Base-by-base conservation (phyloP, 2,888 invertebrate species). In the Pollenia griseotomentosa region DNA sequence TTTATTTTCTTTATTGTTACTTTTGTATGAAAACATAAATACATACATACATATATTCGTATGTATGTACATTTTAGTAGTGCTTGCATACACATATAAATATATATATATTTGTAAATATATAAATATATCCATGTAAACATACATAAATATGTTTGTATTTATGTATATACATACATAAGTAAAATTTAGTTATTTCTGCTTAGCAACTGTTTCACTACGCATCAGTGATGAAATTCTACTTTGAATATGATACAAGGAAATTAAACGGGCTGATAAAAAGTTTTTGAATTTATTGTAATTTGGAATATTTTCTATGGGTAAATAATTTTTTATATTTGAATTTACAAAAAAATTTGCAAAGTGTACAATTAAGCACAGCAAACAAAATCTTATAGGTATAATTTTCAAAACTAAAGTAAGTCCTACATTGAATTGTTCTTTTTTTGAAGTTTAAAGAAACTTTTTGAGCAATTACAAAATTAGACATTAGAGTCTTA, bases 171-270 rank as follows among this genome's bases (percentile, higher is more conserved):
- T 11, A 48, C 12, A n/a, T 10, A 57, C 12, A 14, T 57, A 55
- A 16, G 16, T 68, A 51, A 23, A 33, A 33, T 16, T 11, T 42
- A 40, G 7, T 19, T 59, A 23, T 59, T 73, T 59, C 33, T 10
- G 44, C 59, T 59, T 73, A 48, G 73, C 73, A 73, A 73, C 73
- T 2, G 57, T 33, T 46, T 57, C 9, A 44, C 23, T 14, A 5
- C 42, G 14, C 19, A 55, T n/a, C 14, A 63, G n/a, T 63, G 65
- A 44, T 65, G 44, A 46, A 65, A 65, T 65, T 65, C 11, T 16
- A n/a, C 3, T 16, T 40, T 11, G 16, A 11, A 42, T 44, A 46
- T 65, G 19, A 11, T 55, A 65, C 19, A 40, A 16, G 19, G 11
- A 65, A 44, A 11, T 11, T 19, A 44, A 44, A 11, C 42, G 40